Evolutionary conservation across 2,113 vertebrate genomes (phyloP).

Genomic region (Pterophyllum scalare): DNA sequence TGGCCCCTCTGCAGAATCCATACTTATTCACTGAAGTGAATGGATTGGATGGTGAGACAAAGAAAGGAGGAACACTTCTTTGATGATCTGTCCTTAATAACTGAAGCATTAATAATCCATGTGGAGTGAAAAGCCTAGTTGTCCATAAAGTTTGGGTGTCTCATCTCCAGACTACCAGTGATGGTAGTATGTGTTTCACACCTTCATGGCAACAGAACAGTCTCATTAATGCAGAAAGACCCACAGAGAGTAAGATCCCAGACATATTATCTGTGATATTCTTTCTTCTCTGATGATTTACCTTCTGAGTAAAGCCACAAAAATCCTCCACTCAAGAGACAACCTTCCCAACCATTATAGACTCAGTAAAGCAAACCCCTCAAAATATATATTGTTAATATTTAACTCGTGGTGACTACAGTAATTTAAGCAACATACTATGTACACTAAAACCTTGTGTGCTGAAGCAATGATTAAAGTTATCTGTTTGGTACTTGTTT

Average conservation of each 20-base stretch:
- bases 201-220: conserved; percentile 8
- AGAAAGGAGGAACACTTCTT: background rate
- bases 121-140: conserved; percentile 9
- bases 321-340: background rate
- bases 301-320: background rate
- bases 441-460: background rate
- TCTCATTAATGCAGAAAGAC: background rate
- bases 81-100: background rate
- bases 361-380: fast-evolving
- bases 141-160: background rate
- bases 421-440: background rate
- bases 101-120: conserved; percentile 21
- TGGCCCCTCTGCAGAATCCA: background rate
- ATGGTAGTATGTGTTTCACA: background rate
- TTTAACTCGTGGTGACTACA: background rate
- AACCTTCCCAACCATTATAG: background rate
- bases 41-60: background rate
- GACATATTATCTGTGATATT: background rate
- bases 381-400: background rate
- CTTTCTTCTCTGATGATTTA: background rate
- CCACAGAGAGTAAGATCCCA: background rate
- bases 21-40: conserved; percentile 15
- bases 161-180: background rate
- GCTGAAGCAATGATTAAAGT: background rate
- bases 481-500: conserved; percentile 29